Conservation (phyloP, 2,797 vertebrate species). For the Chelidonichthys spinosus region DNA sequence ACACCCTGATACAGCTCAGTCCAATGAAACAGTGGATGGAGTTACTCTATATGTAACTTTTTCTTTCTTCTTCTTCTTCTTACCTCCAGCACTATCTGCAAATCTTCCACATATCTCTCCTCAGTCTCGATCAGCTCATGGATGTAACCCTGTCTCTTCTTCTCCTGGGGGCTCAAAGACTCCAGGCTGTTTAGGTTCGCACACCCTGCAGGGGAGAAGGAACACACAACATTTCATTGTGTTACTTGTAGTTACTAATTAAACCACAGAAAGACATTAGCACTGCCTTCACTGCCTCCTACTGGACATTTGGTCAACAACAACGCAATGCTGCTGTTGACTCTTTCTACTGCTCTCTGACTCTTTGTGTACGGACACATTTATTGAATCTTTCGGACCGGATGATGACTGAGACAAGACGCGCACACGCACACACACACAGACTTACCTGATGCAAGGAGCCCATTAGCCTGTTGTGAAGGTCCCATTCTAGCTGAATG, state of each 20-base stretch:
- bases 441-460: conserved; percentile 63
- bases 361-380: not conserved
- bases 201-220: conserved; percentile 86
- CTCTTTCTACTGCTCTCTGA: not conserved
- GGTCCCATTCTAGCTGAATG: conserved; percentile 26
- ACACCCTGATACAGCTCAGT: not conserved
- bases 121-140: conserved; percentile 95
- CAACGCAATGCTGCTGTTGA: not conserved
- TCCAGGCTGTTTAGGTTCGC: conserved; percentile 92
- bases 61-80: not conserved
- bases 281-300: conserved; percentile 43
- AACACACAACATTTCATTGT: conserved; percentile 10
- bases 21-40: not conserved
- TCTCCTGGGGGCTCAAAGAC: conserved; percentile 90
- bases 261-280: not conserved
- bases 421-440: not conserved
- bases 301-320: conserved; percentile 16
- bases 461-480: conserved; percentile 28
- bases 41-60: not conserved
- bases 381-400: not conserved
- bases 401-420: not conserved
- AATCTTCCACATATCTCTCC: conserved; percentile 92
- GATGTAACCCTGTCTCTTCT: conserved; percentile 96
- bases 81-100: conserved; percentile 94
- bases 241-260: not conserved